phyloP scores from a whole-genome alignment of 2,888 invertebrate species.

The Leptothorax acervorum region DNA sequence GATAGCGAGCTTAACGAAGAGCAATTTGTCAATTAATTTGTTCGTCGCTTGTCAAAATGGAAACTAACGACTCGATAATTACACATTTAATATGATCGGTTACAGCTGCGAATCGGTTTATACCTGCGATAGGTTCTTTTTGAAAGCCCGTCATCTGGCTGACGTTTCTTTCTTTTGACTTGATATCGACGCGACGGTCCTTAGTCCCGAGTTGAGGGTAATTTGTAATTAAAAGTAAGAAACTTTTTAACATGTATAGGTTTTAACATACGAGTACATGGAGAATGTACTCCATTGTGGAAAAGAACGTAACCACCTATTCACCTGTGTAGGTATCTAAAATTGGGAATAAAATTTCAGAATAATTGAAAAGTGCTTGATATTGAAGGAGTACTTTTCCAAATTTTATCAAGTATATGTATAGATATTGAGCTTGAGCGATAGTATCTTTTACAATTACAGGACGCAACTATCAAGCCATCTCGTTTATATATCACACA shows the following conservation, averaged over 20 bases:
- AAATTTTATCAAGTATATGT: neutral
- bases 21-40: slow-evolving; percentile 74
- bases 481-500: neutral
- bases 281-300: neutral
- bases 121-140: slow-evolving; percentile 67
- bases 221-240: slow-evolving; percentile 41
- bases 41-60: slow-evolving; percentile 68
- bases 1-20: slow-evolving; percentile 53
- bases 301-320: neutral
- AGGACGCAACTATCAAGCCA: neutral
- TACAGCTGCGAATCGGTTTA: slow-evolving; percentile 66
- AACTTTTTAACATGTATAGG: neutral
- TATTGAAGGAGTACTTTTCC: neutral
- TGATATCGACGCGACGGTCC: neutral
- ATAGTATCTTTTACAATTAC: slow-evolving; percentile 4
- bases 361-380: slow-evolving; percentile 10
- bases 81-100: slow-evolving; percentile 70
- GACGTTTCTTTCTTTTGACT: slow-evolving; percentile 46
- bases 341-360: neutral
- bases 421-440: neutral
- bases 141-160: slow-evolving; percentile 61
- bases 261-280: neutral
- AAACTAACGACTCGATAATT: slow-evolving; percentile 74
- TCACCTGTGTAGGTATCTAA: neutral
- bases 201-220: slow-evolving; percentile 20